Evolutionary conservation across 1,140 invertebrate species (phyloP).

Genomic region (Zophobas atratus): DNA sequence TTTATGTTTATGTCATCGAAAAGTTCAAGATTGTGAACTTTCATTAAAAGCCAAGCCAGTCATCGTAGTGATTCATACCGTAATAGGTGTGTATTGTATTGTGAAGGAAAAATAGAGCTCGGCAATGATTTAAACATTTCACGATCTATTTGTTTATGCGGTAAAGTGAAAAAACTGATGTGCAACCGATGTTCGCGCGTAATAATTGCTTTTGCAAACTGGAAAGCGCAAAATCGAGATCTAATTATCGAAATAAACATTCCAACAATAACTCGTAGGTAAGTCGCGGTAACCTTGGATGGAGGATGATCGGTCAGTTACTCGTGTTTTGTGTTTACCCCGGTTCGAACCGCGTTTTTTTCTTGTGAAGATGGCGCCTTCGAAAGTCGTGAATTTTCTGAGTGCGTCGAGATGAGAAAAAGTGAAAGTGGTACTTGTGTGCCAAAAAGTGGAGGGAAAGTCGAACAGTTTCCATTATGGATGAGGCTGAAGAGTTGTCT

Average conservation of each 20-base stretch:
- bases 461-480: conserved; percentile 9
- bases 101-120: conserved; percentile 1
- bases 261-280: background rate
- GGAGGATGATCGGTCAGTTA: background rate
- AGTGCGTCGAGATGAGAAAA: conserved; percentile 17
- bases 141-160: conserved; percentile 5
- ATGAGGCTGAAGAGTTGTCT: too few species aligned
- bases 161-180: conserved; percentile 21
- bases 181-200: conserved; percentile 4
- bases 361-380: background rate
- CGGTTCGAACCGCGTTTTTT: background rate
- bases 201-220: background rate
- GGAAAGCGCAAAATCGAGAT: conserved; percentile 13
- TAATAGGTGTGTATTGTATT: conserved; percentile 26
- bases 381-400: conserved; percentile 3
- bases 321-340: conserved; percentile 12
- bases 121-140: background rate
- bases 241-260: conserved; percentile 22
- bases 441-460: conserved; percentile 23
- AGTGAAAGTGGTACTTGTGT: conserved; percentile 18
- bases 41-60: conserved; percentile 22
- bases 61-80: conserved; percentile 25
- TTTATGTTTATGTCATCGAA: conserved; percentile 19
- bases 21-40: conserved; percentile 33
- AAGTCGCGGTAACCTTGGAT: conserved; percentile 9